phyloP scores from a whole-genome alignment of 2,797 vertebrate species.

The Margarornis squamiger region DNA sequence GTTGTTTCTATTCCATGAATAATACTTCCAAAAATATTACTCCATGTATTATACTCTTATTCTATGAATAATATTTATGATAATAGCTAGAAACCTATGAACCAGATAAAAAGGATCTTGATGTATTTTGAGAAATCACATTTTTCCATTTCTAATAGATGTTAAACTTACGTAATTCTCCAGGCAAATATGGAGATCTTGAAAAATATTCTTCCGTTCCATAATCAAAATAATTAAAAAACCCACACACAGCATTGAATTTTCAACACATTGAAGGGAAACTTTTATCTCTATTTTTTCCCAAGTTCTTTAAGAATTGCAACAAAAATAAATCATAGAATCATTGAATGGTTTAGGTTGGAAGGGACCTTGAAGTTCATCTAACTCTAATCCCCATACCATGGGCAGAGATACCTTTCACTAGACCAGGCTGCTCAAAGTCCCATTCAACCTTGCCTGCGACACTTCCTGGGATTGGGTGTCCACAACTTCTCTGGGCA shows the following conservation, averaged over 20 bases:
- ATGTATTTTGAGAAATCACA: not conserved
- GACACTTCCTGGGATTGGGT: not conserved
- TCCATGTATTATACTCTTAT: not conserved
- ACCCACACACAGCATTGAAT: fast-evolving
- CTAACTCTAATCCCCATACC: not conserved
- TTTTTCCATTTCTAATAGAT: not conserved
- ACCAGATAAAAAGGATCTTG: not conserved
- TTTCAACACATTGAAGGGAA: not conserved
- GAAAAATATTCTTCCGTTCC: not conserved
- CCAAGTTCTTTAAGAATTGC: not conserved
- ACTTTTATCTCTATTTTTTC: not conserved
- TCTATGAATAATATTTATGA: not conserved
- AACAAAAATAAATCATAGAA: not conserved
- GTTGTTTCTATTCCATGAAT: conserved; percentile 3
- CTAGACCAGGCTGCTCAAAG: not conserved
- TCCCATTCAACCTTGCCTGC: not conserved
- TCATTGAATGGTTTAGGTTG: not conserved
- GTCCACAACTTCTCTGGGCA: not conserved
- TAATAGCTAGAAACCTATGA: not conserved
- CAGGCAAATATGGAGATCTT: not conserved
- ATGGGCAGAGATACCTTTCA: not conserved
- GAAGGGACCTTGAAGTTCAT: too few species aligned
- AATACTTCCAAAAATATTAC: conserved; percentile 25
- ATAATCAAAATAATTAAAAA: not conserved
- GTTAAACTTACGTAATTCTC: not conserved